These are phyloP conservation scores for Elysia crispata DNA, from an alignment of 2,888 invertebrate genomes.

Conservation along the genomic window DNA sequence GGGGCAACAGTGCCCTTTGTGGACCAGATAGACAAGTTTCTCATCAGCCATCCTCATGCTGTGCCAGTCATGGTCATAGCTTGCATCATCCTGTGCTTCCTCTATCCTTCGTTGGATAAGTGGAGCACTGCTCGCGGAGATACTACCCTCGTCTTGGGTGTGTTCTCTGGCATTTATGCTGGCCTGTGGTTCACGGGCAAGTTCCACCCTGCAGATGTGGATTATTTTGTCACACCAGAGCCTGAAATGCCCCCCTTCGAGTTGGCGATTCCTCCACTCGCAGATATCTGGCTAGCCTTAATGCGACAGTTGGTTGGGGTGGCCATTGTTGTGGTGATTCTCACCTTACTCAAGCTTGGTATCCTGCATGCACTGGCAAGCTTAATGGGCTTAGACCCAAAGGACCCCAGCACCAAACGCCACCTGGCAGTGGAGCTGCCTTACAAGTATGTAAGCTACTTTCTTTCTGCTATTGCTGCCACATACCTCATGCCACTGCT, in stretches of 20 bases:
- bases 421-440: slow-evolving; percentile 84
- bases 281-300: slow-evolving; percentile 67
- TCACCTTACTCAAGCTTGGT: slow-evolving; percentile 83
- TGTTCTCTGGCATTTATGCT: slow-evolving; percentile 82
- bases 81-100: slow-evolving; percentile 84
- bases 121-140: slow-evolving; percentile 96
- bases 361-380: slow-evolving; percentile 86
- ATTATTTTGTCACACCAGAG: no score
- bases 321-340: slow-evolving; percentile 84
- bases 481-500: slow-evolving; percentile 87
- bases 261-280: slow-evolving; percentile 87
- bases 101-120: slow-evolving; percentile 88
- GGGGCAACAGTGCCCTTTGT: slow-evolving; percentile 86
- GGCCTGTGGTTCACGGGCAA: slow-evolving; percentile 91
- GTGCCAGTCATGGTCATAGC: slow-evolving; percentile 82
- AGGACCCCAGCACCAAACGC: slow-evolving; percentile 81
- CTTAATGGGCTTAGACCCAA: slow-evolving; percentile 84
- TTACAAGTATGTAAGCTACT: slow-evolving; percentile 89
- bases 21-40: slow-evolving; percentile 85
- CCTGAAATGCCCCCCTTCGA: slow-evolving; percentile 83
- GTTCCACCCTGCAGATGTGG: slow-evolving; percentile 69
- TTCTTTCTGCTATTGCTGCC: slow-evolving; percentile 87
- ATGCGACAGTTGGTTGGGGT: slow-evolving; percentile 86
- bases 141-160: slow-evolving; percentile 88
- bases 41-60: slow-evolving; percentile 84